phyloP scores from a whole-genome alignment of 2,113 vertebrate genomes.

The Natator depressus region DNA sequence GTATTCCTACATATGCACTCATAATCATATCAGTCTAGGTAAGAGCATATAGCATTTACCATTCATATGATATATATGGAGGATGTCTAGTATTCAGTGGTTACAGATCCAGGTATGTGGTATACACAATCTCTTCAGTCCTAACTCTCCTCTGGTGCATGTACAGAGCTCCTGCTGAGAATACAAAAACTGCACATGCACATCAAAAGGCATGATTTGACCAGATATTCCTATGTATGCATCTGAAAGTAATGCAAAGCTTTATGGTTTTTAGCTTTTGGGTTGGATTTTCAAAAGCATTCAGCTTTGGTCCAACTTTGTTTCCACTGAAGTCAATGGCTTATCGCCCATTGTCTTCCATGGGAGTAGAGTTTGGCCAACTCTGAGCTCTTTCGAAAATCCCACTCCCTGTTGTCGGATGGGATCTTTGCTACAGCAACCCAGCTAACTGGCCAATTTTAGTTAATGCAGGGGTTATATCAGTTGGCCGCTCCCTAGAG shows the following conservation, averaged over 20 bases:
- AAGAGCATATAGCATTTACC: neutral
- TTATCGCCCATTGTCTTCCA: rapidly evolving
- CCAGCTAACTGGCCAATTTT: neutral
- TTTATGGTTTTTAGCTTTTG: neutral
- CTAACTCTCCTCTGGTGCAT: neutral
- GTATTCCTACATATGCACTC: neutral
- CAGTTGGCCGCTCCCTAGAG: neutral
- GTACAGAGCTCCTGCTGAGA: neutral
- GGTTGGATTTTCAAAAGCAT: neutral
- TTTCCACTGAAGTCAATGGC: neutral
- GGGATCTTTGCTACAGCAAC: neutral
- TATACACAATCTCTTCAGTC: no score
- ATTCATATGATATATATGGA: neutral
- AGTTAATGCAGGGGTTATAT: rapidly evolving
- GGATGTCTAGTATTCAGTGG: neutral
- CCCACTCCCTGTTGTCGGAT: neutral
- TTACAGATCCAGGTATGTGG: neutral
- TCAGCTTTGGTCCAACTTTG: neutral
- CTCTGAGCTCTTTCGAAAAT: neutral
- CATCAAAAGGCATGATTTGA: neutral
- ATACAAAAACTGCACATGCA: neutral
- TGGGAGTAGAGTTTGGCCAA: rapidly evolving
- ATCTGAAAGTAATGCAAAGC: neutral
- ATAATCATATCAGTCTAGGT: neutral
- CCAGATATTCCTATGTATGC: neutral